phyloP scores from a whole-genome alignment of 2,797 vertebrate species.

The Megaceryle alcyon region DNA sequence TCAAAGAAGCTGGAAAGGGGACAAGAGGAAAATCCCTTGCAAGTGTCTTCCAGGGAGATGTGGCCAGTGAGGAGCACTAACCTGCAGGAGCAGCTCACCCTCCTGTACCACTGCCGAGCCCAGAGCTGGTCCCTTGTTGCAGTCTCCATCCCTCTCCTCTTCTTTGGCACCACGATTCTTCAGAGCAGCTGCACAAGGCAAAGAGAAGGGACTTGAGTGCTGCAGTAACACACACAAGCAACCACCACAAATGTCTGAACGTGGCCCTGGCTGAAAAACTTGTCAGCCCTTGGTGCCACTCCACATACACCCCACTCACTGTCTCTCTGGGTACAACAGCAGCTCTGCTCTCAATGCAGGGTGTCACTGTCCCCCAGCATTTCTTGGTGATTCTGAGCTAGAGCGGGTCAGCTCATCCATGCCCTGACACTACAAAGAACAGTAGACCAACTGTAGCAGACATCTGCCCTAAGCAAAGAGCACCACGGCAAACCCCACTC shows the following conservation, averaged over 20 bases:
- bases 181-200: conserved; percentile 71
- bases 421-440: neutral
- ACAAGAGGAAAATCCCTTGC: neutral
- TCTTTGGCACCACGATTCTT: conserved; percentile 65
- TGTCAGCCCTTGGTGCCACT: neutral
- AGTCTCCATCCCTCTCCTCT: neutral
- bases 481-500: neutral
- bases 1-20: neutral
- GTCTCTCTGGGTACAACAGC: neutral
- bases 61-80: conserved; percentile 19
- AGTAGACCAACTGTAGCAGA: neutral
- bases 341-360: neutral
- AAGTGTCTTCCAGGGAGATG: neutral
- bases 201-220: conserved; percentile 35
- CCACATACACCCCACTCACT: fast-evolving
- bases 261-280: neutral
- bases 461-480: neutral
- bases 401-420: fast-evolving
- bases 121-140: neutral
- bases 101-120: conserved; percentile 55
- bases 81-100: conserved; percentile 85
- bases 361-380: neutral
- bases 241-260: conserved; percentile 13
- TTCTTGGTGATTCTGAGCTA: neutral
- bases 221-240: conserved; percentile 42